A percentile compares a stretch with the other conserved stretches of the same genome.
These are phyloP conservation scores for Drosophila seguyi DNA, from an alignment of 1,140 invertebrate genomes.

Conservation along the genomic window DNA sequence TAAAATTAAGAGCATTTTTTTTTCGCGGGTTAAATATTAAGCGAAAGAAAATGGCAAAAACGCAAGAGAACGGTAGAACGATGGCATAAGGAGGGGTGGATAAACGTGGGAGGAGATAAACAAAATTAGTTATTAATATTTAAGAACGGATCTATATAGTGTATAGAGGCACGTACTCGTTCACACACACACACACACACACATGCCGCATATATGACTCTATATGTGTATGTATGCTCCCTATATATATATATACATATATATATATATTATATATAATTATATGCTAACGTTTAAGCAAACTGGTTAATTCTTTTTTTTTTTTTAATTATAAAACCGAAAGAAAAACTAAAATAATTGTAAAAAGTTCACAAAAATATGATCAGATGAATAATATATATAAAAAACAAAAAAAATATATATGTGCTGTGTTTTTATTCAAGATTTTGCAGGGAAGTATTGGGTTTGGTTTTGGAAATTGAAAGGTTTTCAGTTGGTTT, in stretches of 20 bases:
- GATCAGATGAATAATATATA: constrained; percentile 83
- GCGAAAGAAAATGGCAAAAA: constrained; percentile 19
- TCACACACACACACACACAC: constrained; percentile 21
- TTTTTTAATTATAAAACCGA: constrained; percentile 74
- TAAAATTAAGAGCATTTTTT: constrained; percentile 59
- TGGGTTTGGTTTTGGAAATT: not conserved
- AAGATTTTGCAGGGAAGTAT: not conserved
- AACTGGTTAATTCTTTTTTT: constrained; percentile 81
- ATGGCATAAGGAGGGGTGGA: constrained; percentile 12
- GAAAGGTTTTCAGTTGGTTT: not conserved
- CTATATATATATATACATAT: constrained; percentile 35
- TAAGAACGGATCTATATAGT: constrained; percentile 58
- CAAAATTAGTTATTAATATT: constrained; percentile 74
- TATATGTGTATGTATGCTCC: constrained; percentile 38
- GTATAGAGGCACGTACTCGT: constrained; percentile 31
- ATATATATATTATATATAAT: constrained; percentile 40
- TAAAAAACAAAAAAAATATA: constrained; percentile 63
- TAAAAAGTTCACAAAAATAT: constrained; percentile 83
- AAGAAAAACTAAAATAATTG: constrained; percentile 79
- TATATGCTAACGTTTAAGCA: constrained; percentile 69
- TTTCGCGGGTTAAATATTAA: constrained; percentile 53
- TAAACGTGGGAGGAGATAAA: constrained; percentile 21
- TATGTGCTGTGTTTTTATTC: constrained; percentile 33
- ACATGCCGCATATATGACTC: constrained; percentile 26
- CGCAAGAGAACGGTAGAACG: not conserved